These are phyloP conservation scores for Pipa parva DNA, from an alignment of 2,113 vertebrate species.

Conservation along the genomic window DNA sequence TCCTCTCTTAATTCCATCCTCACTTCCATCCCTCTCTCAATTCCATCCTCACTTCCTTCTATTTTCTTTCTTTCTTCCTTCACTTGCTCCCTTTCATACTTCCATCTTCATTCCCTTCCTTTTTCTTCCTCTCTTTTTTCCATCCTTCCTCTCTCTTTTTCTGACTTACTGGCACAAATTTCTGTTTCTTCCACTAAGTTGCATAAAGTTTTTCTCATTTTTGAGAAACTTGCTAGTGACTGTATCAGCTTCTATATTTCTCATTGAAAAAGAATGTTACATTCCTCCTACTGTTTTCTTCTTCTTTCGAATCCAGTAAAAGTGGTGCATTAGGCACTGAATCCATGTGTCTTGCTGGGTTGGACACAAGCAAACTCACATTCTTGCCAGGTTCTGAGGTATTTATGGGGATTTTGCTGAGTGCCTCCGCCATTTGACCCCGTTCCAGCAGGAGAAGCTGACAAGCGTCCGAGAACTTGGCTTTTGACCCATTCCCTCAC, in stretches of 20 bases:
- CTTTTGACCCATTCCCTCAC: slow-evolving; percentile 25
- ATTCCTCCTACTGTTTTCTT: not conserved
- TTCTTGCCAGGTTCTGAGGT: slow-evolving; percentile 17
- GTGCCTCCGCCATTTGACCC: slow-evolving; percentile 17
- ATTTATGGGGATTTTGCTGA: slow-evolving; percentile 26
- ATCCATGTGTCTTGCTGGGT: not conserved
- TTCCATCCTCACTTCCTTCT: not conserved
- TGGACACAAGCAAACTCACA: not conserved
- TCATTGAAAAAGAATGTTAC: not conserved
- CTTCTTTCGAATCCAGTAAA: not conserved
- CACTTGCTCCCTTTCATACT: too few species aligned
- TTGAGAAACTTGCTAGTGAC: not conserved
- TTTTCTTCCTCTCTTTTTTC: too few species aligned
- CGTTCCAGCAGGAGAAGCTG: slow-evolving; percentile 28
- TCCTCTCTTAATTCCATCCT: too few species aligned
- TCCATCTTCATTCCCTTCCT: too few species aligned
- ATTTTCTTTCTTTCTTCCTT: too few species aligned
- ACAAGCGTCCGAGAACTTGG: slow-evolving; percentile 28
- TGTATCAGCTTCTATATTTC: not conserved
- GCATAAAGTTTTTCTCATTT: not conserved
- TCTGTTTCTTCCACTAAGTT: not conserved
- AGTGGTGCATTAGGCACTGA: not conserved
- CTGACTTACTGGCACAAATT: not conserved
- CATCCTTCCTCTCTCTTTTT: not conserved
- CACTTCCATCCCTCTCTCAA: too few species aligned